phyloP scores from a whole-genome alignment of 2,797 vertebrate genomes.

The Alauda arvensis region DNA sequence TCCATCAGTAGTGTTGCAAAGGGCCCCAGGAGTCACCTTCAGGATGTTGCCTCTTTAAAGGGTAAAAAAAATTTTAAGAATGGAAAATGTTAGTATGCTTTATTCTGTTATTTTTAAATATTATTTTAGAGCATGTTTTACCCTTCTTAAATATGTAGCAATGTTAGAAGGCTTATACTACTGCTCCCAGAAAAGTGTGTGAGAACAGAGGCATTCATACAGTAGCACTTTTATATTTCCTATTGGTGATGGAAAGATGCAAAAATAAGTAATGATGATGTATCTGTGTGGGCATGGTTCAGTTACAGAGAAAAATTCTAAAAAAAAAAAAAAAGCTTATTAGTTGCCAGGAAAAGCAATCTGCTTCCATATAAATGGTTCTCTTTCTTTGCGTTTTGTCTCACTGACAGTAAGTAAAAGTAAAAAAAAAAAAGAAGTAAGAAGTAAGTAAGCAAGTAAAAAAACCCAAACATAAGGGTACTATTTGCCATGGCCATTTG shows the following conservation, averaged over 20 bases:
- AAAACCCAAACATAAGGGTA: background rate
- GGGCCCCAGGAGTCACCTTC: background rate
- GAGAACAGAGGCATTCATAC: background rate
- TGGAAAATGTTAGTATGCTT: background rate
- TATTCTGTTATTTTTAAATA: background rate
- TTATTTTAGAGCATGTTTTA: background rate
- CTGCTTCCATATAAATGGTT: background rate
- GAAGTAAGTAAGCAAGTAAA: background rate
- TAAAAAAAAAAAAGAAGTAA: background rate
- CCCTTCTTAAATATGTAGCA: background rate
- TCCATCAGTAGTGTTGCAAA: background rate
- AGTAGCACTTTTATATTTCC: background rate
- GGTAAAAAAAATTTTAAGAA: background rate
- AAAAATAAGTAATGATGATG: background rate
- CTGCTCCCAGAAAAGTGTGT: background rate
- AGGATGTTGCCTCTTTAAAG: background rate
- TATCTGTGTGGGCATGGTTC: background rate
- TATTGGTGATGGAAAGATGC: background rate
- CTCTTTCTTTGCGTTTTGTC: background rate
- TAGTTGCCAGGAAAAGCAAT: background rate
- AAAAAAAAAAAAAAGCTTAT: too few relatives aligned
- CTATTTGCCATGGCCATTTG: background rate
- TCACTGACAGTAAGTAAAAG: background rate
- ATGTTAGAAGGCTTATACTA: background rate
- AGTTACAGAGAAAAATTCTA: background rate